phyloP scores from a whole-genome alignment of 2,888 invertebrate species.

The Masnerella sp. region DNA sequence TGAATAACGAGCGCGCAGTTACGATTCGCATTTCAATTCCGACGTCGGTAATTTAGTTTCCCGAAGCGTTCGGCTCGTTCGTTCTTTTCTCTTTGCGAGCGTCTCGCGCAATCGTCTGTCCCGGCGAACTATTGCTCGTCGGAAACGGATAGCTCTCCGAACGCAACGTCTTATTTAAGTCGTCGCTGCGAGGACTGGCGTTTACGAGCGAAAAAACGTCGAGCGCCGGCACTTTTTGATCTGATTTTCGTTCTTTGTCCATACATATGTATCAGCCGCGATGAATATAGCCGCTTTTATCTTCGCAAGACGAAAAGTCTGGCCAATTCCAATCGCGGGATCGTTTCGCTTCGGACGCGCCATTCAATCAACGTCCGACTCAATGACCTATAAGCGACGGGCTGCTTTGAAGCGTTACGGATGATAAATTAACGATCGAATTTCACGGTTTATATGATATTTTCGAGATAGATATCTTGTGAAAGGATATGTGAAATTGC shows the following conservation, averaged over 20 bases:
- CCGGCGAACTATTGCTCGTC: slow-evolving; percentile 60
- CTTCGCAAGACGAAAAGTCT: slow-evolving; percentile 13
- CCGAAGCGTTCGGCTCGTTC: slow-evolving; percentile 45
- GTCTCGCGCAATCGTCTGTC: slow-evolving; percentile 49
- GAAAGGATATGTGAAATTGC: slow-evolving; percentile 2
- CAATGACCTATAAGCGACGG: slow-evolving; percentile 47
- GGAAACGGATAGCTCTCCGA: slow-evolving; percentile 59
- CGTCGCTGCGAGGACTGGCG: slow-evolving; percentile 47
- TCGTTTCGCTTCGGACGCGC: slow-evolving; percentile 9
- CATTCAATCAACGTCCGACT: slow-evolving; percentile 46
- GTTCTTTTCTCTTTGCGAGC: slow-evolving; percentile 53
- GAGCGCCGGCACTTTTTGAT: slow-evolving; percentile 19
- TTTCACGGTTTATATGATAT: slow-evolving; percentile 16
- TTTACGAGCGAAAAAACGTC: slow-evolving; percentile 31
- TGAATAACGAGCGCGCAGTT: slow-evolving; percentile 55
- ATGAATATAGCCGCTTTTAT: slow-evolving; percentile 21
- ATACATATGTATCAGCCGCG: slow-evolving; percentile 21
- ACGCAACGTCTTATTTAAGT: slow-evolving; percentile 61
- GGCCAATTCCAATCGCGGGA: slow-evolving; percentile 27
- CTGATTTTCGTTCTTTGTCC: slow-evolving; percentile 36
- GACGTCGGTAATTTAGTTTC: slow-evolving; percentile 59
- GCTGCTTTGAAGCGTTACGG: slow-evolving; percentile 22
- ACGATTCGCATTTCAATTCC: slow-evolving; percentile 59
- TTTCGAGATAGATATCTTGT: slow-evolving; percentile 9
- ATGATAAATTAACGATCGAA: slow-evolving; percentile 40